Evolutionary conservation across 1,140 invertebrate species (phyloP).

Genomic region (Sminthurinus signatus): DNA sequence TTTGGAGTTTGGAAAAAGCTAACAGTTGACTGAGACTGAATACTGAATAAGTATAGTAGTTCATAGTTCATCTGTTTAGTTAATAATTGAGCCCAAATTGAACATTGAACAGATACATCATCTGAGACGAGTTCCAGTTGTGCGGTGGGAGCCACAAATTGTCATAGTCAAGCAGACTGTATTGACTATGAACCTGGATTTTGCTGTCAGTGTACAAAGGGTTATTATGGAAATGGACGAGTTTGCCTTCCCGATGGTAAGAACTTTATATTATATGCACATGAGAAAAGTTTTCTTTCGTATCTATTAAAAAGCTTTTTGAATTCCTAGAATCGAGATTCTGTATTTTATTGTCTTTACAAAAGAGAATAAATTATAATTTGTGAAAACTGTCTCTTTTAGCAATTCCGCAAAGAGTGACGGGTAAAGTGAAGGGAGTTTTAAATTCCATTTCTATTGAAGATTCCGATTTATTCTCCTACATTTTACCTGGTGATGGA

Average conservation of each 20-base stretch:
- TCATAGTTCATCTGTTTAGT: too few species aligned
- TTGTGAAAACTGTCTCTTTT: too few species aligned
- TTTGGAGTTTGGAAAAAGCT: too few species aligned
- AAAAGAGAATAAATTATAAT: too few species aligned
- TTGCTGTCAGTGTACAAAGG: constrained; percentile 75
- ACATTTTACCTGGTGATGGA: constrained; percentile 80
- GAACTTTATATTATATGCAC: too few species aligned
- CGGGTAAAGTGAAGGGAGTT: constrained; percentile 70
- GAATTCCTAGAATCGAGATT: too few species aligned
- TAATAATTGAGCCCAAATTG: too few species aligned
- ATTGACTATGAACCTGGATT: constrained; percentile 73
- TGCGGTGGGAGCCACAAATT: constrained; percentile 54
- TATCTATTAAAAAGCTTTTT: too few species aligned
- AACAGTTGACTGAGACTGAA: too few species aligned
- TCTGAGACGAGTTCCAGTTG: constrained; percentile 38
- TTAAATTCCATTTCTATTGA: constrained; percentile 68
- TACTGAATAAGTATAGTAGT: too few species aligned
- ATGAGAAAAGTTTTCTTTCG: too few species aligned
- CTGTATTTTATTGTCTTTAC: too few species aligned
- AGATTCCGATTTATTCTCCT: constrained; percentile 81
- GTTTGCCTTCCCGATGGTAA: constrained; percentile 75
- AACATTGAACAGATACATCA: constrained; percentile 17
- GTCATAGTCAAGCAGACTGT: constrained; percentile 74
- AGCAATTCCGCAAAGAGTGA: constrained; percentile 74
- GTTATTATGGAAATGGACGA: constrained; percentile 80